Evolutionary conservation across 2,888 invertebrate species (phyloP), one percentile per base, ranked within the genome.

Genomic region (Halictus quadricinctus): DNA sequence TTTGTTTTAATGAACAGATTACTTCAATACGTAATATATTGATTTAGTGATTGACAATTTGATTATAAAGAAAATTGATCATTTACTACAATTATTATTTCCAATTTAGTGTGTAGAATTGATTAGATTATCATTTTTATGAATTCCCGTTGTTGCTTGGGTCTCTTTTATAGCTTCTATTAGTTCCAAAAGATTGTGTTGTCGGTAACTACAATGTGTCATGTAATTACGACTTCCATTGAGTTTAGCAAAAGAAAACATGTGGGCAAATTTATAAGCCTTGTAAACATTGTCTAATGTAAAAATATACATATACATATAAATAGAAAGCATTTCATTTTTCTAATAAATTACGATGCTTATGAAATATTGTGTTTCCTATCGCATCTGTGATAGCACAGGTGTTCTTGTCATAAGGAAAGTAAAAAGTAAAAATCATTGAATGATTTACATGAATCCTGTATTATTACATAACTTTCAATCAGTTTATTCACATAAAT

Each of bases 271-370:
- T 76, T 83, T 76, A 74, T 79, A 76, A 85, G 48, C 58, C 79
- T 76, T 64, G 66, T 72, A 81, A 76, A 80, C 69, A 74, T 77
- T 83, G 50, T 79, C 73, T 73, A 64, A 76, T 80, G 76, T 77
- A 76, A 82, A 79, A 78, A 70, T 77, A 76, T 70, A 85, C 41
- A 73, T 76, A 80, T 72, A 72, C 18, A 77, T 81, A 70, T 69
- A 41, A 50, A 29, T 79, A 84, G 50, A 78, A 29, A 80, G 82
- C 50, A 82, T 82, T 87, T 84, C 50, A 73, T 82, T 80, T 76
- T 73, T 77, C 76, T 58, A 64, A 54, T 64, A 76, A 66, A 77
- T 75, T 76, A 72, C 46, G 25, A 76, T 6, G 29, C 46, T 36
- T 58, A 64, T n/a, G 29, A 73, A 77, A 72, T 78, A 78, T 76